Percentiles rank a stretch among this genome's conserved stretches.
Conservation (phyloP, 1,140 invertebrate species). For the Leptopilina clavipes region DNA sequence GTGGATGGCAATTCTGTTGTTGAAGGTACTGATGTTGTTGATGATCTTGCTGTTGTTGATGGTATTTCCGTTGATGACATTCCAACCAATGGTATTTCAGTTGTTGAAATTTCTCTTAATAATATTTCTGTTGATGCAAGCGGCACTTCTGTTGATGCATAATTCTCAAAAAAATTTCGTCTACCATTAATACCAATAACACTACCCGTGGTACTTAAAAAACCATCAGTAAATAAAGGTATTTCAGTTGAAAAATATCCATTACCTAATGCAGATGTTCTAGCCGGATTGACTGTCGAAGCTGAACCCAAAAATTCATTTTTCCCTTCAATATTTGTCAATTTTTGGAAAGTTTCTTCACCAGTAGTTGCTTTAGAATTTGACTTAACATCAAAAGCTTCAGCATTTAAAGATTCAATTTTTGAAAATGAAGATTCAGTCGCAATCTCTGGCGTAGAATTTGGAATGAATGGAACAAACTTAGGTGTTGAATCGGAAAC, state of each 20-base stretch:
- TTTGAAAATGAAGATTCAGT: neutral
- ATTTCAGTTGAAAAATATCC: neutral
- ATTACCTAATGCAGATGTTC: too few species aligned
- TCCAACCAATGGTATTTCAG: slow-evolving; percentile 45
- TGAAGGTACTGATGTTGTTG: neutral
- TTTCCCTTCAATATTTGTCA: neutral
- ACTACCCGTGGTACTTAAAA: neutral
- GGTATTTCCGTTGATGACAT: slow-evolving; percentile 40
- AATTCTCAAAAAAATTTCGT: neutral
- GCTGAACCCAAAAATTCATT: neutral
- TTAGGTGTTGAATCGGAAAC: neutral
- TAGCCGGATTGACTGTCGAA: neutral
- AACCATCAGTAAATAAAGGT: neutral
- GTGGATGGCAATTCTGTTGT: neutral
- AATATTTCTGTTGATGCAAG: slow-evolving; percentile 6
- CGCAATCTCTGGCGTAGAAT: neutral
- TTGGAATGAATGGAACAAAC: neutral
- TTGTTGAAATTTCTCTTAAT: slow-evolving; percentile 50
- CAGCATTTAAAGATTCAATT: neutral
- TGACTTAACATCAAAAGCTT: neutral
- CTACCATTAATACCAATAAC: neutral
- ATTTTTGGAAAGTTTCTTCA: neutral
- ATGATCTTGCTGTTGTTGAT: slow-evolving; percentile 36
- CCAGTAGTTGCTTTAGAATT: neutral
- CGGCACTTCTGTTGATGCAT: slow-evolving; percentile 39